Base-by-base conservation (phyloP, 2,797 vertebrate species). In the Monodelphis domestica region DNA sequence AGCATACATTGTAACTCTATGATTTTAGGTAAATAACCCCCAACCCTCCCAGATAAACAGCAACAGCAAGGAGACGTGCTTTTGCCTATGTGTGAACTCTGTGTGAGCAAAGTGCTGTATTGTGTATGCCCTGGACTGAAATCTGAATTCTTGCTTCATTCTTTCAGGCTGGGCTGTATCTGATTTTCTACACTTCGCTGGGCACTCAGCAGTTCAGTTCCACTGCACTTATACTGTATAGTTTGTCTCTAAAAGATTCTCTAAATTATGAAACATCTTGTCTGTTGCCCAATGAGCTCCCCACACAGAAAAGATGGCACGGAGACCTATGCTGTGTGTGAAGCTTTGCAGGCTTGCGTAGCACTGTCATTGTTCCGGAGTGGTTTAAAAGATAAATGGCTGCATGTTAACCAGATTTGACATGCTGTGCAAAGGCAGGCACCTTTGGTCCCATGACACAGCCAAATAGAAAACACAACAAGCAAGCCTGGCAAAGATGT, bases 341-440 rank as follows among this genome's bases (percentile, higher is more conserved):
- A 94, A 98, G 96, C 95, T 96, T 97, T 93, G 95, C 98, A 97
- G 97, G 96, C 98, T 94, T 97, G 96, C 95, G 98, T 97, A 98
- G 98, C 95, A 96, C 97, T 97, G 98, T 98, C 98, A 98, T 99
- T 99, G 98, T 99, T 98, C 97, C 87, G 95, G 96, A 97, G 98
- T 98, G 98, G 98, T 98, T 99, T 98, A 98, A 98, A 98, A 99
- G 98, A 99, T 99, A 99, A 99, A 99, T 99, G 99, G 98, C 98
- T 97, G 98, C 98, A 98, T 98, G 99, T 99, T 99, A 99, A 99
- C 99, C 99, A 99, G 98, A 99, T 99, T 99, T 99, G 99, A 99
- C 99, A 99, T 99, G 99, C 98, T 98, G 98, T 98, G 99, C 99
- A 99, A 99, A 99, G 98, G 98, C 98, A 98, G 98, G 98, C 99